Evolutionary conservation across 2,888 invertebrate species (phyloP).

Genomic region (Shargacucullia verbasci): DNA sequence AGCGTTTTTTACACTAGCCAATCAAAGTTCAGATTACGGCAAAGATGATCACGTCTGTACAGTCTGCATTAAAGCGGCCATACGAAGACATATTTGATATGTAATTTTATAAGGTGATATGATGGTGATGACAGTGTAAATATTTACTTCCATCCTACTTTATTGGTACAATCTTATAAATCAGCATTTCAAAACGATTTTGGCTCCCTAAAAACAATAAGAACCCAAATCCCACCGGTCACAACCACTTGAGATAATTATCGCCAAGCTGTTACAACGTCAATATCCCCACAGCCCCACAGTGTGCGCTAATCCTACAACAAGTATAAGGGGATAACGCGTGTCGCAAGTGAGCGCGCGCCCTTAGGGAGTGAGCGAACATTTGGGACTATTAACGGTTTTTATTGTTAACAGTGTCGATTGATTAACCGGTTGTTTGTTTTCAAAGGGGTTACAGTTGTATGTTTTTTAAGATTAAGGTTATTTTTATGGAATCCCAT

Average conservation of each 20-base stretch:
- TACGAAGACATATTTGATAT: too few relatives aligned
- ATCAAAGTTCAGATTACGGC: too few relatives aligned
- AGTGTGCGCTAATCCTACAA: constrained; percentile 54
- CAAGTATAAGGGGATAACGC: constrained; percentile 55
- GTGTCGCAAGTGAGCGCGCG: constrained; percentile 37
- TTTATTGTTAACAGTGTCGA: constrained; percentile 54
- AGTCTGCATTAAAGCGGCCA: too few relatives aligned
- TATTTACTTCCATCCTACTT: too few relatives aligned
- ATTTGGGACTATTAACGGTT: constrained; percentile 53
- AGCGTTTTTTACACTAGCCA: too few relatives aligned
- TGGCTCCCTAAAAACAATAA: constrained; percentile 43
- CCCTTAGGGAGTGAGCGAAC: constrained; percentile 47
- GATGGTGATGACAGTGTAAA: too few relatives aligned
- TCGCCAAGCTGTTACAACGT: constrained; percentile 51
- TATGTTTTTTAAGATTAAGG: constrained; percentile 2
- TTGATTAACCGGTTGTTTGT: constrained; percentile 48
- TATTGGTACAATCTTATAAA: too few relatives aligned
- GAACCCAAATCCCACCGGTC: constrained; percentile 34
- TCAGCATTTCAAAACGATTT: constrained; percentile 8
- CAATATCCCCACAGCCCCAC: constrained; percentile 28
- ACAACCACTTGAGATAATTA: constrained; percentile 54
- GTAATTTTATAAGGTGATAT: too few relatives aligned
- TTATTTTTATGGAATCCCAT: too few relatives aligned
- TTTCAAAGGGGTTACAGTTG: constrained; percentile 6
- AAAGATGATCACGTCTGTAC: too few relatives aligned